phyloP scores from a whole-genome alignment of 1,140 invertebrate species.

The Hirudo medicinalis region DNA sequence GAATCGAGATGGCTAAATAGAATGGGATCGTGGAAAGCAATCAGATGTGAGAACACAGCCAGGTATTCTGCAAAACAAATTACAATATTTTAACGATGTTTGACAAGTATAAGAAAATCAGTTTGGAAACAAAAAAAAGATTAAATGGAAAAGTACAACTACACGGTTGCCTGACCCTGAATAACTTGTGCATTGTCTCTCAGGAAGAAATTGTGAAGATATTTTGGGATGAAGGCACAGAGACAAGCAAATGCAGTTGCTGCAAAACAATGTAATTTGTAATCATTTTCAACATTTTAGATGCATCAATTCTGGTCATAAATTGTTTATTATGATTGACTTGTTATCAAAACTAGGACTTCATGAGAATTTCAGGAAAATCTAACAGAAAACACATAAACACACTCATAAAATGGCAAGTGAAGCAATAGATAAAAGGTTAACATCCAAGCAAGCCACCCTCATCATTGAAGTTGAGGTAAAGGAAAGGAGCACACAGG shows the following conservation, averaged over 20 bases:
- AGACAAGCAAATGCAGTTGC: conserved; percentile 85
- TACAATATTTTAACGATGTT: conserved; percentile 3
- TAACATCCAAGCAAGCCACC: conserved; percentile 44
- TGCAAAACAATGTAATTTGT: conserved; percentile 40
- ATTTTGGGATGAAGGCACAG: conserved; percentile 85
- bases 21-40: conserved; percentile 85
- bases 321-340: no score
- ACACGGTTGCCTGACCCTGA: conserved; percentile 47
- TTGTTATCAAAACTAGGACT: no score
- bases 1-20: conserved; percentile 77
- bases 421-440: no score
- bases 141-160: not conserved
- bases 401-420: no score
- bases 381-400: no score
- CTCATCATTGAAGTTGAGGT: conserved; percentile 93
- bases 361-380: no score
- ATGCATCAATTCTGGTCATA: no score
- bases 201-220: conserved; percentile 93
- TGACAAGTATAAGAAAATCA: not conserved
- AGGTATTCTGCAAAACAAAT: conserved; percentile 62
- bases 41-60: conserved; percentile 86
- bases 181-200: conserved; percentile 94
- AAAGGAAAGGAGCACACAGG: conserved; percentile 87
- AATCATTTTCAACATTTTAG: no score
- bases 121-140: not conserved